These are phyloP conservation scores for Cebidichthys violaceus DNA, from an alignment of 2,113 vertebrate genomes.

Conservation along the genomic window DNA sequence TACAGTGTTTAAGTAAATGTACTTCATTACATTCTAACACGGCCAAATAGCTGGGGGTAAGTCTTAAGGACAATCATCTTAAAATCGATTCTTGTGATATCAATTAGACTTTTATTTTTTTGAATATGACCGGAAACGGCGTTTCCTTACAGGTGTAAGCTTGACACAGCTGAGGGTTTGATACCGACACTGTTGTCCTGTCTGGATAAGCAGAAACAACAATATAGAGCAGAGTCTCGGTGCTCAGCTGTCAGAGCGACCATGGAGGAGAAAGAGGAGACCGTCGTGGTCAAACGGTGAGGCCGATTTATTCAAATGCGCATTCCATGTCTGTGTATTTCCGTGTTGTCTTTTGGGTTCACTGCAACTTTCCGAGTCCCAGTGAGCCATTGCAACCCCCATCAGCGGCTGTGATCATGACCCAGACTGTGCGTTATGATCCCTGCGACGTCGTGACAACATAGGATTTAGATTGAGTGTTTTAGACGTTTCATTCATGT, in stretches of 20 bases:
- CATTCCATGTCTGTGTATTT: not conserved
- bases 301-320: fast-evolving
- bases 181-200: not conserved
- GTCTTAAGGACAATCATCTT: not conserved
- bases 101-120: constrained; percentile 8
- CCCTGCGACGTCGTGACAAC: not conserved
- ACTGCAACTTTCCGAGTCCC: not conserved
- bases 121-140: not conserved
- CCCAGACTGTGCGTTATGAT: not conserved
- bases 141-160: fast-evolving
- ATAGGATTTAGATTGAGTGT: not conserved
- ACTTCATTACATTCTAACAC: not conserved
- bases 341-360: not conserved
- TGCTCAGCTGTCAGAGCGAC: not conserved
- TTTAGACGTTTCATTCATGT: not conserved
- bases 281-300: constrained; percentile 35
- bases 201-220: not conserved
- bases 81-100: not conserved
- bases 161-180: not conserved
- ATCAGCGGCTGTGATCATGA: not conserved
- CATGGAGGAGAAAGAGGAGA: constrained; percentile 48
- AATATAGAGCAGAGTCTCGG: not conserved
- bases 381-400: not conserved
- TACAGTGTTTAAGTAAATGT: not conserved
- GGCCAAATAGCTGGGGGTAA: not conserved